Evolutionary conservation across 2,888 invertebrate genomes (phyloP).

Genomic region (Campoplex capitator): DNA sequence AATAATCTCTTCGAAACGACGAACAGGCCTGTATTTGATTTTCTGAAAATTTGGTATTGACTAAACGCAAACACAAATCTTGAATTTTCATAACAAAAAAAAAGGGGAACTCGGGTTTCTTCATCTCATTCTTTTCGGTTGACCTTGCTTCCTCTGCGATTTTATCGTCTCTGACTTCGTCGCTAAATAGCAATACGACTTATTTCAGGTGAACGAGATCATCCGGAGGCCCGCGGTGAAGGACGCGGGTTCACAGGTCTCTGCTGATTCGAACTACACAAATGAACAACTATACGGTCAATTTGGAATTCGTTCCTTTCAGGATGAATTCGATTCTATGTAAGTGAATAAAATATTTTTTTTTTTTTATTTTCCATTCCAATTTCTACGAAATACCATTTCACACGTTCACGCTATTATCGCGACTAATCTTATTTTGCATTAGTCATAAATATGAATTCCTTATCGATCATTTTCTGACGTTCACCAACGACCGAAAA

Average conservation of each 20-base stretch:
- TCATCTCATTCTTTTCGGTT: conserved; percentile 48
- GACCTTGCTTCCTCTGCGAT: conserved; percentile 52
- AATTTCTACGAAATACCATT: background rate
- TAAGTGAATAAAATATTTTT: conserved; percentile 54
- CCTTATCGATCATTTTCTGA: background rate
- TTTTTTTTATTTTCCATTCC: background rate
- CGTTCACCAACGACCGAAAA: background rate
- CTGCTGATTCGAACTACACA: conserved; percentile 43
- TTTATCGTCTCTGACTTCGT: conserved; percentile 39
- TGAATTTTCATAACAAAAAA: conserved; percentile 74
- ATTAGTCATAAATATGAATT: background rate
- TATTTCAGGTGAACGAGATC: conserved; percentile 70
- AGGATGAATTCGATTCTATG: conserved; percentile 51
- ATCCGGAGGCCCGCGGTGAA: conserved; percentile 64
- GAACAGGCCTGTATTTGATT: background rate
- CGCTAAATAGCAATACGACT: conserved; percentile 30
- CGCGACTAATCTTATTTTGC: background rate
- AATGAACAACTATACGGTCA: conserved; percentile 33
- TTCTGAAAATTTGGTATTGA: background rate
- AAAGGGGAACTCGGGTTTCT: conserved; percentile 42
- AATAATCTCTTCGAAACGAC: background rate
- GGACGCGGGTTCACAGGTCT: conserved; percentile 66
- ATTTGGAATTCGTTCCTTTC: conserved; percentile 63
- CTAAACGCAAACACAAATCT: background rate
- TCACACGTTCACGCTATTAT: background rate